Evolutionary conservation across 2,113 vertebrate species (phyloP).

Genomic region (Macrotus californicus): DNA sequence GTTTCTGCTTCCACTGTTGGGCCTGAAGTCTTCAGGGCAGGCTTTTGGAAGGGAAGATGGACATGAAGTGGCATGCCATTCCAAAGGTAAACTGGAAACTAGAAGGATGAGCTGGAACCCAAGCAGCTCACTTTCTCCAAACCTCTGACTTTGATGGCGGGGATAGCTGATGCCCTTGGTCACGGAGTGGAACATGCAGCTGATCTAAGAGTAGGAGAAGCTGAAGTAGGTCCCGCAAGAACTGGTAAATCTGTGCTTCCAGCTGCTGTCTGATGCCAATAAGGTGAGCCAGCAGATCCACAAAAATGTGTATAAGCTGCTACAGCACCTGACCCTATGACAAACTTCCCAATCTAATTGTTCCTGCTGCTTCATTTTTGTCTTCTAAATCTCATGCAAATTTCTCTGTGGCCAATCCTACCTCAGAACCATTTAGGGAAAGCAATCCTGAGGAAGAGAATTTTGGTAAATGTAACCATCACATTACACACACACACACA

Average conservation of each 20-base stretch:
- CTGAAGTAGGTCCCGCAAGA: background rate
- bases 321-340: background rate
- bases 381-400: background rate
- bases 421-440: background rate
- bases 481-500: background rate
- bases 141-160: background rate
- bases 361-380: slow-evolving; percentile 1
- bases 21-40: background rate
- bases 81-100: background rate
- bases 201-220: background rate
- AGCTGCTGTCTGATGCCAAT: background rate
- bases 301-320: background rate
- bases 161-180: background rate
- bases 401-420: background rate
- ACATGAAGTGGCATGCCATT: background rate
- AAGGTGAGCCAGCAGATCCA: background rate
- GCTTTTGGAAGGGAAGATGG: background rate
- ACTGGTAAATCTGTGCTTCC: background rate
- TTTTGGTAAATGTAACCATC: background rate
- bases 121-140: background rate
- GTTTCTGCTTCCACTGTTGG: background rate
- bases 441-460: background rate
- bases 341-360: background rate
- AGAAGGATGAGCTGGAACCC: background rate
- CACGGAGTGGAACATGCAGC: background rate